Base-by-base conservation (phyloP, 2,113 vertebrate genomes). In the Zapus hudsonius region DNA sequence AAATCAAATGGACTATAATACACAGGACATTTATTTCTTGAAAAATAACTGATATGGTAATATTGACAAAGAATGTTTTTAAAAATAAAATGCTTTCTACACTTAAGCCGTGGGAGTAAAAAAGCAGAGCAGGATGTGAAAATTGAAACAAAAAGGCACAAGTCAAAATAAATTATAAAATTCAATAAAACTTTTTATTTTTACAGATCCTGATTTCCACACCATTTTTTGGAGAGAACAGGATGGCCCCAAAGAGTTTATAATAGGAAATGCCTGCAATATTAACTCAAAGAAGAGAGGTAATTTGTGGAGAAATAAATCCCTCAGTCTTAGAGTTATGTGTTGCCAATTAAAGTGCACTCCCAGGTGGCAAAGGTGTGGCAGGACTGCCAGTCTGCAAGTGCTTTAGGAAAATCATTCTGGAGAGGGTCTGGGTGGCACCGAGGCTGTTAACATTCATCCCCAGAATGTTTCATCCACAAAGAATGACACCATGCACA, bases 341-440 rank as follows among this genome's bases (percentile, higher is more conserved):
- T 91, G 88, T 94, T 75, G 74, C 73, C 84, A 98, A 97, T 97
- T 97, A 98, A 98, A 97, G 96, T 93, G 17, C 23, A 96, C 85
- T 97, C 92, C 94, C 91, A 89, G 81, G 70, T 87, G 94, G 74
- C 80, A 91, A 96, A 94, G n/a, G n/a, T n/a, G n/a, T n/a, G n/a
- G 90, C 23, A 93, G 75, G n/a, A n/a, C 93, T 97, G 94, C 92
- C 87, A 96, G 93, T 95, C 5, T 76, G 12, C 10, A 84, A 90
- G 69, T 67, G 36, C 87, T 90, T 97, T 94, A 44, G 96, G 93
- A 96, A 97, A 97, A 94, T 93, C 94, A 91, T 89, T 93, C 95
- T 55, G 61, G 27, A 47, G 27, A 82, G 74, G 74, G 91, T 93
- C 20, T 91, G 55, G 91, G 44, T 84, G 91, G 67, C 73, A 89